phyloP scores from a whole-genome alignment of 1,140 invertebrate species.

The Cydia pomonella region DNA sequence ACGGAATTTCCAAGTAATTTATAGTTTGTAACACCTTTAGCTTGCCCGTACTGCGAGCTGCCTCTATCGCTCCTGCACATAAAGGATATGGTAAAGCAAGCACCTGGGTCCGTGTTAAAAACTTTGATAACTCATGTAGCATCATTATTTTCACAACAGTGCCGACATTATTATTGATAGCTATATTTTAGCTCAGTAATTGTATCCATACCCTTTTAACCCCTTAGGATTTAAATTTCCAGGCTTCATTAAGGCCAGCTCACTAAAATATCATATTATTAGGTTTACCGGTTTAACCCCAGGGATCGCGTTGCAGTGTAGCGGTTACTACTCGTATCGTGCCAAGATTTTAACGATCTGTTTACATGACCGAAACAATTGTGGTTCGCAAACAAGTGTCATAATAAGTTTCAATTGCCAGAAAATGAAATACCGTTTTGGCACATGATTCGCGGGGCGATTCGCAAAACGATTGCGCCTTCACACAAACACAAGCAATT shows the following conservation, averaged over 20 bases:
- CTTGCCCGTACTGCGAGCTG: constrained; percentile 40
- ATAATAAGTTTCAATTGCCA: constrained; percentile 33
- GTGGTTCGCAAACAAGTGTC: constrained; percentile 19
- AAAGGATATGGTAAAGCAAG: neutral
- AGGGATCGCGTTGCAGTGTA: neutral
- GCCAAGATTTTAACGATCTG: neutral
- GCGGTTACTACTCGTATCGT: constrained; percentile 1
- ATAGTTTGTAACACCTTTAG: constrained; percentile 63
- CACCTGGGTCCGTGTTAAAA: constrained; percentile 5
- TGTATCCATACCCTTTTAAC: constrained; percentile 15
- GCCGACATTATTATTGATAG: constrained; percentile 10
- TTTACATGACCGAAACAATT: neutral
- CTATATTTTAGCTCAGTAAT: neutral
- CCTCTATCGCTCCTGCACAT: constrained; percentile 25
- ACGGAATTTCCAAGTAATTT: constrained; percentile 70
- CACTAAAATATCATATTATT: constrained; percentile 19
- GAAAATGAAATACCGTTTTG: constrained; percentile 43
- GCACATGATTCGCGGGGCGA: constrained; percentile 42
- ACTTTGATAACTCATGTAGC: constrained; percentile 9
- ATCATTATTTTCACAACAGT: constrained; percentile 9
- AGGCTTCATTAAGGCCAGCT: neutral
- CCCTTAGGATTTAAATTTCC: constrained; percentile 29
- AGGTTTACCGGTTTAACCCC: constrained; percentile 22
- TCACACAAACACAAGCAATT: constrained; percentile 73
- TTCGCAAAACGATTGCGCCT: constrained; percentile 59